A percentile compares a stretch with the other conserved stretches of the same genome.
These are phyloP conservation scores for Ictalurus furcatus DNA, from an alignment of 2,113 vertebrate species.

Conservation along the genomic window DNA sequence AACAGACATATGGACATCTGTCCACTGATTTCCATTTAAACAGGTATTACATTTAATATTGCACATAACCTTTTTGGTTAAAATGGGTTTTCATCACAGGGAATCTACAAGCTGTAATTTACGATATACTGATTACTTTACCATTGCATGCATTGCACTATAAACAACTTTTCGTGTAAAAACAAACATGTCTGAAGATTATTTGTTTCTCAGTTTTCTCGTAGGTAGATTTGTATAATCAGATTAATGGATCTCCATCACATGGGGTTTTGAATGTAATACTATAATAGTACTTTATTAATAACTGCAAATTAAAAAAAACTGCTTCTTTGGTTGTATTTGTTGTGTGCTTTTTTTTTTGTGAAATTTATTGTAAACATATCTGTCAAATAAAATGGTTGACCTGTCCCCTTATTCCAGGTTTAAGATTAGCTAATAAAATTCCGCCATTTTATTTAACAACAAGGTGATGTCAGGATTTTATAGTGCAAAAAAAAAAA, in stretches of 20 bases:
- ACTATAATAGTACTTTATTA: conserved; percentile 20
- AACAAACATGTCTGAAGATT: background rate
- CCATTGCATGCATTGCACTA: conserved; percentile 59
- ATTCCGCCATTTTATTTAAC: conserved; percentile 8
- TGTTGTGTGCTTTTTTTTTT: conserved; percentile 41
- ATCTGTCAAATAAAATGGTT: background rate
- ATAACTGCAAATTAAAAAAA: conserved; percentile 32
- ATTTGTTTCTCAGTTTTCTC: background rate
- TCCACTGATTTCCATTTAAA: background rate
- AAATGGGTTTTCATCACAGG: conserved; percentile 3
- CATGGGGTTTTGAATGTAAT: conserved; percentile 21
- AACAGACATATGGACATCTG: conserved; percentile 7
- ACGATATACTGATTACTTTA: conserved; percentile 49
- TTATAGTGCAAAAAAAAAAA: conserved; percentile 30
- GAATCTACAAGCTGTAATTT: conserved; percentile 8
- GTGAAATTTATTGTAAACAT: conserved; percentile 33
- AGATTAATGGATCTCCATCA: conserved; percentile 23
- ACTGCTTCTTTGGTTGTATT: conserved; percentile 61
- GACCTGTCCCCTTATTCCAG: background rate
- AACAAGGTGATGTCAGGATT: conserved; percentile 19
- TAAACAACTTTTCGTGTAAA: conserved; percentile 48
- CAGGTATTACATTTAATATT: conserved; percentile 25
- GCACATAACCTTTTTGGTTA: conserved; percentile 21
- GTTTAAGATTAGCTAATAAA: background rate
- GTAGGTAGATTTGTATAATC: conserved; percentile 5